Base-by-base conservation (phyloP, 2,797 vertebrate genomes). In the Denticeps clupeoides region DNA sequence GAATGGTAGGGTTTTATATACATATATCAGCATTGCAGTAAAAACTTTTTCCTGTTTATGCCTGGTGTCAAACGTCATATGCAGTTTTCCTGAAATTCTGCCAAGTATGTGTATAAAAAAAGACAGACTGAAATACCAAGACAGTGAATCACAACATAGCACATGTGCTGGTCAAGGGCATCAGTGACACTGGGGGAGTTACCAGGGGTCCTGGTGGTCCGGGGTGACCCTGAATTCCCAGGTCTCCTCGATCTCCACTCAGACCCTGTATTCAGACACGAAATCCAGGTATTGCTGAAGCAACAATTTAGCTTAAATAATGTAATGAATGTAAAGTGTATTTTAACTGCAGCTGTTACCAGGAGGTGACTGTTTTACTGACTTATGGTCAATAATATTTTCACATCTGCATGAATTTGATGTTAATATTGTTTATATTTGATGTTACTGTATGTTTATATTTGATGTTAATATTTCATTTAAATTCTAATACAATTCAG, bases 1-100 rank as follows among this genome's bases (percentile, higher is more conserved):
- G 4, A 2, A 11, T 59, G 63, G 59, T 59, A 11, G 5, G 13
- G 3, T 4, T 13, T 2, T 9, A 45, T 16, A 45, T 15, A 4
- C 29, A 19, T 7, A 7, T n/a, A 4, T 12, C 21, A 8, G 45
- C 37, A 44, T 9, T 7, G 11, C 5, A 44, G 24, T 4, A 4
- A 28, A 29, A 16, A 15, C n/a, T n/a, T n/a, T n/a, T n/a, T n/a
- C n/a, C n/a, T n/a, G n/a, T n/a, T n/a, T n/a, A n/a, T n/a, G n/a
- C n/a, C n/a, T n/a, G n/a, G n/a, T n/a, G n/a, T n/a, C n/a, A n/a
- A n/a, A n/a, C n/a, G n/a, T n/a, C n/a, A n/a, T n/a, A n/a, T n/a
- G n/a, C n/a, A n/a, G n/a, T n/a, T n/a, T n/a, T n/a, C n/a, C n/a
- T n/a, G n/a, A n/a, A n/a, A n/a, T n/a, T n/a, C n/a, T n/a, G n/a